Evolutionary conservation across 2,797 vertebrate species (phyloP).

Genomic region (Pseudochirops cupreus): DNA sequence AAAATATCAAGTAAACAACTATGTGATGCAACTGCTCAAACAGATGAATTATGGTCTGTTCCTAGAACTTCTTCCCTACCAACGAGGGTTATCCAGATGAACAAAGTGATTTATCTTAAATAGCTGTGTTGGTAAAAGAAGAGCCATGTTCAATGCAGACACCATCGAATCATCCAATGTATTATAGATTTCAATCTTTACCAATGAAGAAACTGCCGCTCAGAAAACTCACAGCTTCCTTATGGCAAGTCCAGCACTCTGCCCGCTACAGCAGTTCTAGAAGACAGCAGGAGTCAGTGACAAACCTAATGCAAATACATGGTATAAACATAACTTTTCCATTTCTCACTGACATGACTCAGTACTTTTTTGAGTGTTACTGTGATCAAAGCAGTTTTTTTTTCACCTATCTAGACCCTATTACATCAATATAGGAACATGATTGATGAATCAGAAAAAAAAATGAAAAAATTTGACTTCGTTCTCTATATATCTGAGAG

Average conservation of each 20-base stretch:
- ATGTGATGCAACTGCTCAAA: neutral
- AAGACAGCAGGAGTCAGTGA: neutral
- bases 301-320: neutral
- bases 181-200: conserved; percentile 14
- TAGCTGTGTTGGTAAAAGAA: conserved; percentile 35
- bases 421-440: neutral
- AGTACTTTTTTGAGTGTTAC: neutral
- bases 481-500: no score
- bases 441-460: neutral
- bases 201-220: neutral
- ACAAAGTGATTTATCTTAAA: neutral
- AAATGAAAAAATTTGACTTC: no score
- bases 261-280: neutral
- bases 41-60: neutral
- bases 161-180: neutral
- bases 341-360: neutral
- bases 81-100: neutral
- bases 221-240: neutral
- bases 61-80: conserved; percentile 1
- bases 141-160: neutral
- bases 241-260: neutral
- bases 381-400: neutral
- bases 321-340: neutral
- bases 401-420: neutral
- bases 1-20: conserved; percentile 22